phyloP scores from a whole-genome alignment of 1,140 invertebrate genomes.

The Eumeta japonica region DNA sequence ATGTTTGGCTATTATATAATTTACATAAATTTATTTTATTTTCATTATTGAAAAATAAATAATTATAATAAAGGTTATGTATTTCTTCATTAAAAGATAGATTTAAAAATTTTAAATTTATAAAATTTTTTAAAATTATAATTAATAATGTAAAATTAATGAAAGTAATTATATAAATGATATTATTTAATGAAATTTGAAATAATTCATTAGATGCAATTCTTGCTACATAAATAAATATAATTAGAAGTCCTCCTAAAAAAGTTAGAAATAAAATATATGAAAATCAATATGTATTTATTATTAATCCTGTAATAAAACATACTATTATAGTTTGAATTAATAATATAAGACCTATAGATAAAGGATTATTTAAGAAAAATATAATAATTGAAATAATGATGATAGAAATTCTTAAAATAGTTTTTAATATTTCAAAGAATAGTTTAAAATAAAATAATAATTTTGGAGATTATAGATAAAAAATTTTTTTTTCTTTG shows the following conservation, averaged over 20 bases:
- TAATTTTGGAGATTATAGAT: constrained; percentile 63
- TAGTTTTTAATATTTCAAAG: constrained; percentile 50
- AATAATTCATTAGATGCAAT: constrained; percentile 59
- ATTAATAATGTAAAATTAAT: constrained; percentile 10
- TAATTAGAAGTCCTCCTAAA: constrained; percentile 58
- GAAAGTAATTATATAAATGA: constrained; percentile 19
- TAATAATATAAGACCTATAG: constrained; percentile 52
- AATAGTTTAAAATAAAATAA: constrained; percentile 59
- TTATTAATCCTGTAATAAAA: constrained; percentile 35
- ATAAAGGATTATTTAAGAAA: constrained; percentile 51
- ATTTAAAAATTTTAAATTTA: constrained; percentile 24
- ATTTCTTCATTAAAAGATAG: constrained; percentile 18
- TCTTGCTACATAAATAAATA: constrained; percentile 61
- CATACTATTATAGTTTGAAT: constrained; percentile 48
- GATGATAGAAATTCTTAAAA: constrained; percentile 31
- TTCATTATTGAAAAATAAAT: constrained; percentile 24
- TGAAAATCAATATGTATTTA: constrained; percentile 47
- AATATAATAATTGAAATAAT: constrained; percentile 34
- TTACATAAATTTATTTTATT: constrained; percentile 41
- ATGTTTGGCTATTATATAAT: constrained; percentile 46
- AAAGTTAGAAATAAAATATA: constrained; percentile 58
- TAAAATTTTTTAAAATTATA: constrained; percentile 18
- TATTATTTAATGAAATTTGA: constrained; percentile 29
- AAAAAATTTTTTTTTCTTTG: constrained; percentile 54
- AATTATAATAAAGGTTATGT: constrained; percentile 20